Evolutionary conservation across 2,888 invertebrate genomes (phyloP).

Genomic region (Podabrus alpinus): DNA sequence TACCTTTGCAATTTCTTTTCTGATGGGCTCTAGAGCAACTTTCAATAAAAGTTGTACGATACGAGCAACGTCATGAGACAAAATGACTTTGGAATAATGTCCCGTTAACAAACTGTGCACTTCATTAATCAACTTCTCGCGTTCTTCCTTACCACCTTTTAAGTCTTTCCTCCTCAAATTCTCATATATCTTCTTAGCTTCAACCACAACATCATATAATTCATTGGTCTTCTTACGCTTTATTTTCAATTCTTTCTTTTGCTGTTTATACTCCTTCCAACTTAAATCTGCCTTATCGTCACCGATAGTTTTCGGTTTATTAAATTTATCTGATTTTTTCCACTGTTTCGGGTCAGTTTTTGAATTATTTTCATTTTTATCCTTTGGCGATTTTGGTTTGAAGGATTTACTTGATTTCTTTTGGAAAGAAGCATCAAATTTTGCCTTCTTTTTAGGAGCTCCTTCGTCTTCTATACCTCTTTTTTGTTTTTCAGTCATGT

Average conservation of each 20-base stretch:
- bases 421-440: neutral
- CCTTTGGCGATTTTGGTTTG: neutral
- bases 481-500: neutral
- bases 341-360: neutral
- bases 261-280: slow-evolving; percentile 76
- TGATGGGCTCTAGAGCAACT: slow-evolving; percentile 67
- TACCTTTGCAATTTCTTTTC: slow-evolving; percentile 67
- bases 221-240: slow-evolving; percentile 66
- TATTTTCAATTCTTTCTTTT: slow-evolving; percentile 71
- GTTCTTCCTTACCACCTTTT: slow-evolving; percentile 62
- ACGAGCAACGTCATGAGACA: slow-evolving; percentile 85
- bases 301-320: neutral
- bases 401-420: neutral
- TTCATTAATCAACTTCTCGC: slow-evolving; percentile 63
- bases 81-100: slow-evolving; percentile 71
- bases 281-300: slow-evolving; percentile 59
- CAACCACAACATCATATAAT: slow-evolving; percentile 59
- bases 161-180: slow-evolving; percentile 56
- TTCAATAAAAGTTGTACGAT: slow-evolving; percentile 88
- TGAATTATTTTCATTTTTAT: neutral
- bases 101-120: slow-evolving; percentile 66
- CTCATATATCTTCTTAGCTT: slow-evolving; percentile 66
- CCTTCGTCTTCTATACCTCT: neutral
- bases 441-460: neutral
- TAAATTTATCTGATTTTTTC: neutral